phyloP scores from a whole-genome alignment of 2,113 vertebrate genomes.

The Eretmochelys imbricata region DNA sequence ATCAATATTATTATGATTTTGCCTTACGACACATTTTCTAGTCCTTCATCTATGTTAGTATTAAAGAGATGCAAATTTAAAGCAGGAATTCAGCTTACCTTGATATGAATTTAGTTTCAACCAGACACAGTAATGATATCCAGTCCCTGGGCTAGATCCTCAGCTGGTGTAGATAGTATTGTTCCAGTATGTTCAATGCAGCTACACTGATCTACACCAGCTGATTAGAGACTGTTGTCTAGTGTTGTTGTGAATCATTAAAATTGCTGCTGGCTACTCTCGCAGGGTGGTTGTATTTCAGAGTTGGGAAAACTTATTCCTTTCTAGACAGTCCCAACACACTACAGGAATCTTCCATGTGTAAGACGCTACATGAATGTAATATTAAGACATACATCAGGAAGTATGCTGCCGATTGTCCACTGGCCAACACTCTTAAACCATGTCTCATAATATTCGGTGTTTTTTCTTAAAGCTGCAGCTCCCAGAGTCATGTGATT shows the following conservation, averaged over 20 bases:
- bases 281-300: constrained; percentile 42
- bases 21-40: constrained; percentile 21
- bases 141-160: constrained; percentile 9
- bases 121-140: constrained; percentile 38
- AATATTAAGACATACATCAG: neutral
- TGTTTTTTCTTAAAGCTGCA: neutral
- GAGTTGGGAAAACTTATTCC: constrained; percentile 41
- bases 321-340: constrained; percentile 44
- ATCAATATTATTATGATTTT: constrained; percentile 28
- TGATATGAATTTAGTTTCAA: constrained; percentile 66
- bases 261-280: constrained; percentile 65
- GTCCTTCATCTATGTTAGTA: constrained; percentile 30
- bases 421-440: neutral
- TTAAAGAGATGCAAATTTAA: constrained; percentile 47
- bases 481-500: neutral
- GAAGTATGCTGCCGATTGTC: neutral
- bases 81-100: constrained; percentile 50
- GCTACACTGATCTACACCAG: constrained; percentile 35
- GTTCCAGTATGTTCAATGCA: neutral
- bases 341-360: constrained; percentile 49
- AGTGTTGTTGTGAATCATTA: constrained; percentile 49
- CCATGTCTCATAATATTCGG: neutral
- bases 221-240: constrained; percentile 57
- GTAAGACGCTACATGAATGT: constrained; percentile 45
- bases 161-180: constrained; percentile 56